Base-by-base conservation (phyloP, 2,797 vertebrate genomes). In the Simalia tracyae region DNA sequence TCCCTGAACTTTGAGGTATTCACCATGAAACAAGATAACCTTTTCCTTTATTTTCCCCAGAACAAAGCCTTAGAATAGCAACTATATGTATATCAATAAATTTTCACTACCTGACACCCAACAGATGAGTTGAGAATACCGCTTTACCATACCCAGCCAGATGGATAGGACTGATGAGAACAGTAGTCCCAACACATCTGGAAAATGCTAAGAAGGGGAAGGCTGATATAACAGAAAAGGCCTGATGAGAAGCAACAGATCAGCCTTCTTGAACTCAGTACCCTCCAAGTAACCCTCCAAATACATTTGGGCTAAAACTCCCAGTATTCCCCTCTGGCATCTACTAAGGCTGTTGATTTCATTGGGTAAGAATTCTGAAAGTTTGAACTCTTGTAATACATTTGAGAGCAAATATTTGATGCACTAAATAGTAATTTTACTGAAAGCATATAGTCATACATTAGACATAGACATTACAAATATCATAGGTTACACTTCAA, bases 181-280 rank as follows among this genome's bases (percentile, higher is more conserved):
- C 7, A 26, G 22, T 63, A 63, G 24, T 63, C 26, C 10, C 26
- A 4, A 94, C 93, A 96, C 54, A 95, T 63, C 42, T 93, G 86
- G 90, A 92, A 95, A 93, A 88, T 94, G 93, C 28, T n/a, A 61
- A 87, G 50, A 8, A 54, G 50, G 50, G 6, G 50, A 54, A 54
- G 94, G 93, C 94, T 92, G 94, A 94, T 81, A 15, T 81, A 92
- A 92, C 72, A 84, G 81, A 46, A 94, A 96, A 95, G 50, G 91
- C 93, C 93, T 87, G 5, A 93, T 84, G 31, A 93, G 56, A 66
- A n/a, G 28, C 11, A 12, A 61, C 2, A 66, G n/a, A 63, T 26
- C 6, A 63, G 6, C 61, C 22, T 66, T 66, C 64, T 14, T 66
- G 28, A 66, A 66, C 28, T n/a, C n/a, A 28, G 64, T 66, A 66